phyloP scores from a whole-genome alignment of 2,797 vertebrate species.

The Perodicticus potto region DNA sequence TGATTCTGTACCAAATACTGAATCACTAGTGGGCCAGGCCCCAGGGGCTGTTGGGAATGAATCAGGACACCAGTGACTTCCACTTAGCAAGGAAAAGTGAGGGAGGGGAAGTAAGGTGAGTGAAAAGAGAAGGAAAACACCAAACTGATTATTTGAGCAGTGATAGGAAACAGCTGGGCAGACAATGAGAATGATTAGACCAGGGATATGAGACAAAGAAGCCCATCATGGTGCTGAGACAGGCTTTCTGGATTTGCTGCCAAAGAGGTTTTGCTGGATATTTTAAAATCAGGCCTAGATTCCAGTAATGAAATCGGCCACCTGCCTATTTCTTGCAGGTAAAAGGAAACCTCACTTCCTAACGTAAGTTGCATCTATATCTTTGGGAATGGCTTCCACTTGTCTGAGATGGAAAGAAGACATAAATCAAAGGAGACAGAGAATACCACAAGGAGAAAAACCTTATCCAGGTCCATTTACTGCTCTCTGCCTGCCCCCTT shows the following conservation, averaged over 20 bases:
- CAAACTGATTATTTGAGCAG: constrained; percentile 3
- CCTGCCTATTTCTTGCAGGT: constrained; percentile 21
- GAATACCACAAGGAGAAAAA: not conserved
- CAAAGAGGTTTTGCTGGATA: constrained; percentile 58
- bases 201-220: constrained; percentile 38
- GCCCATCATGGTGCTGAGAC: constrained; percentile 7
- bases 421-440: not conserved
- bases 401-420: constrained; percentile 4
- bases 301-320: constrained; percentile 24
- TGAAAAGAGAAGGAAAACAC: constrained; percentile 14
- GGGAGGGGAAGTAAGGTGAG: not conserved
- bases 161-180: constrained; percentile 17
- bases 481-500: not conserved
- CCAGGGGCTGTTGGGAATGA: not conserved
- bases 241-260: constrained; percentile 56
- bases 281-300: constrained; percentile 57
- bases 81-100: constrained; percentile 41
- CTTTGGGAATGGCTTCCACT: constrained; percentile 9
- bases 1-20: not conserved
- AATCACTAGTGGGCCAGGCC: not conserved
- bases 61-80: constrained; percentile 44
- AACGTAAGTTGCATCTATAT: not conserved
- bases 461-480: not conserved
- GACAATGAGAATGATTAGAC: constrained; percentile 61
- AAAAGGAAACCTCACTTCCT: constrained; percentile 33